Evolutionary conservation across 2,888 invertebrate species (phyloP), one percentile per base, ranked within the genome.

Genomic region (Nebria brevicollis): DNA sequence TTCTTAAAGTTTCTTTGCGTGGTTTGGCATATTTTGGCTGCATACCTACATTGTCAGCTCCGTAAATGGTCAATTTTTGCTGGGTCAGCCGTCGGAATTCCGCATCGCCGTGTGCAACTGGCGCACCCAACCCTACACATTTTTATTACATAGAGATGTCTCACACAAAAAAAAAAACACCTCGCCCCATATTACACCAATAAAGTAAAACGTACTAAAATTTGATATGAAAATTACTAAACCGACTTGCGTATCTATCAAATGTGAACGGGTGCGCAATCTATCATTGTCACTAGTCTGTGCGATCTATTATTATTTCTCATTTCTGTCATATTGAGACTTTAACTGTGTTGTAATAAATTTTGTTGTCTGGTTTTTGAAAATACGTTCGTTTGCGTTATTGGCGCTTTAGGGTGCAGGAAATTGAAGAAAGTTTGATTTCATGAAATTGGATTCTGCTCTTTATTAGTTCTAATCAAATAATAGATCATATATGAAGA

Each of bases 251-350:
- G 11, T 68, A 13, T 70, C 70, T 25, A 25, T 11, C 70, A 25
- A 15, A 15, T 5, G 34, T 70, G 11, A 25, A 70, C 70, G 26
- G 26, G 11, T 20, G 34, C 7, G 13, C 54, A 1, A 70, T 70
- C 70, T 34, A 20, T 70, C 70, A 70, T 70, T 70, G 70, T 70
- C 70, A 70, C 70, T 11, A 70, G 70, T 70, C 54, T 8, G 54
- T 54, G 54, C 54, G 54, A 13, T 8, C 2, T 54, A 26, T 15
- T 70, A 70, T 25, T 70, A 70, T 70, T 70, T 70, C 70, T 34
- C 70, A 70, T 70, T 70, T 70, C 70, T 70, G 70, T 70, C 70
- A 70, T 26, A 70, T 70, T 26, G 70, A 26, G 70, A 26, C 70
- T 70, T 70, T 70, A 34, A 70, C 11, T 25, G 20, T 34, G 20